Conservation (phyloP, 2,113 vertebrate species). For the Garra rufa region DNA sequence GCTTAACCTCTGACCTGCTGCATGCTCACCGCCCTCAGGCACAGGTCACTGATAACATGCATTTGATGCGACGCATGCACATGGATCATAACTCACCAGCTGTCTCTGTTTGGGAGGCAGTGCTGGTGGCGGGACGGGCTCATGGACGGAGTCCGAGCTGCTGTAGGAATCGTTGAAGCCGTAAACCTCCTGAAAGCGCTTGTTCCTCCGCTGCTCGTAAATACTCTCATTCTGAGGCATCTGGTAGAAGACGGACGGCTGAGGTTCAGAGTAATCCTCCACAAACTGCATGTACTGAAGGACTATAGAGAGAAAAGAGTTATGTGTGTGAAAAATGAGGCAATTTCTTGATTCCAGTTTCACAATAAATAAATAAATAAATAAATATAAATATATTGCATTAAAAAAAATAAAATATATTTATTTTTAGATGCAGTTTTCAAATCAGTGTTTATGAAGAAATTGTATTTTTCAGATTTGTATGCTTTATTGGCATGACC, state of each 20-base stretch:
- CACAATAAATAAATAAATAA: too few species aligned
- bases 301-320: conserved; percentile 73
- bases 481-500: too few species aligned
- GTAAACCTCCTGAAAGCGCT: conserved; percentile 93
- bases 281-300: conserved; percentile 98
- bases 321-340: not conserved
- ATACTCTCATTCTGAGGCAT: conserved; percentile 95
- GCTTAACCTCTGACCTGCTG: conserved; percentile 12
- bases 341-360: not conserved
- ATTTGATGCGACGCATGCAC: not conserved
- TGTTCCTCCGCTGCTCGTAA: conserved; percentile 93
- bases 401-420: too few species aligned
- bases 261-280: conserved; percentile 97
- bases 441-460: too few species aligned
- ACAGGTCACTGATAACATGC: conserved; percentile 16
- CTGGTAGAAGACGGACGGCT: conserved; percentile 97
- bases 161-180: conserved; percentile 91
- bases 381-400: too few species aligned
- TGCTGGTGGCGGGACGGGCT: conserved; percentile 87
- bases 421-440: not conserved
- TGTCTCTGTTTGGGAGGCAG: conserved; percentile 96
- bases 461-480: too few species aligned
- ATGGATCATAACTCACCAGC: conserved; percentile 83
- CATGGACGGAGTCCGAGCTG: conserved; percentile 79
- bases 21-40: not conserved